Conservation (phyloP, 1,140 invertebrate species). For the Pygmarrhopalites habei region DNA sequence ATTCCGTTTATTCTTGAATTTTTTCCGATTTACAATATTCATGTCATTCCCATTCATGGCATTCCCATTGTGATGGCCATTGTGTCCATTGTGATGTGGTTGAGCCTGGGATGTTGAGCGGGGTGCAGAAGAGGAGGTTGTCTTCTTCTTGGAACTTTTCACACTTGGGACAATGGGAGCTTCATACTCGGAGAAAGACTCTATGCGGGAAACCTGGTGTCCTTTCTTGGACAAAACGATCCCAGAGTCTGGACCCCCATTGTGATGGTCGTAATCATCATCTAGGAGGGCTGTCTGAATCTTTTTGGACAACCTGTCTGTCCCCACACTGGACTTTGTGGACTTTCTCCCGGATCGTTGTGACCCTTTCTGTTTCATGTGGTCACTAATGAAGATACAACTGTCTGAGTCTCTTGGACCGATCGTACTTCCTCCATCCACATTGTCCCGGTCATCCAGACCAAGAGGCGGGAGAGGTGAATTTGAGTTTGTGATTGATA, state of each 20-base stretch:
- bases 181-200: slow-evolving; percentile 30
- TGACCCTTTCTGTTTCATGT: slow-evolving; percentile 14
- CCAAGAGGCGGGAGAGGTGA: background rate
- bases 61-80: background rate
- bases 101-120: background rate
- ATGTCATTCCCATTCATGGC: background rate
- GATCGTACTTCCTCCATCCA: background rate
- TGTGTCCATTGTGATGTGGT: background rate
- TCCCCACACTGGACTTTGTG: slow-evolving; percentile 3
- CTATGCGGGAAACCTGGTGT: slow-evolving; percentile 17
- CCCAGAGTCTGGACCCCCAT: background rate
- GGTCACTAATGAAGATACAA: slow-evolving; percentile 33
- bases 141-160: background rate
- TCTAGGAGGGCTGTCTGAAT: background rate
- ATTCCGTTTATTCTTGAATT: no score
- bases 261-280: background rate
- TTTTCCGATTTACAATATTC: no score
- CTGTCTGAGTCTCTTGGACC: slow-evolving; percentile 16
- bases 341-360: background rate
- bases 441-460: slow-evolving; percentile 3
- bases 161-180: slow-evolving; percentile 36
- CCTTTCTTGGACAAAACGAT: background rate
- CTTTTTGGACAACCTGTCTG: slow-evolving; percentile 19
- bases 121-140: background rate
- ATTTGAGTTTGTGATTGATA: background rate